Conservation (phyloP, 2,888 invertebrate genomes). For the Spodoptera littoralis region DNA sequence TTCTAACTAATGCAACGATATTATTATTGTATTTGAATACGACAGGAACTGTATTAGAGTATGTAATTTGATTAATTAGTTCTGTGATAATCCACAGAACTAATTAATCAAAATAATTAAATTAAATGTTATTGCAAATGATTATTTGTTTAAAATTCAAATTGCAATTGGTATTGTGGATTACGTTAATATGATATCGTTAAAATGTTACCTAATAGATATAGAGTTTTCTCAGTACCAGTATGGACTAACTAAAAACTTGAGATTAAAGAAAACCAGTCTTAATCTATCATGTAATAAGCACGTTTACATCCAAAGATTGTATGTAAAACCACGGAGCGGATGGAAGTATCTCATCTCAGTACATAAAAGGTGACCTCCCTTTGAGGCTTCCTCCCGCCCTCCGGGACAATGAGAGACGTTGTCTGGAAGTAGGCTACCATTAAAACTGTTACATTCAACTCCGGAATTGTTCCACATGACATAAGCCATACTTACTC, state of each 20-base stretch:
- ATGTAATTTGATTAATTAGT: slow-evolving; percentile 1
- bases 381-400: slow-evolving; percentile 57
- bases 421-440: slow-evolving; percentile 70
- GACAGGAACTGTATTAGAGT: neutral
- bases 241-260: no score
- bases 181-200: no score
- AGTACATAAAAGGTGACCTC: slow-evolving; percentile 72
- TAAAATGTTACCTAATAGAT: no score
- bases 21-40: neutral
- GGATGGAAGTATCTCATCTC: slow-evolving; percentile 47
- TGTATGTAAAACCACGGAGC: slow-evolving; percentile 29
- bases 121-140: no score
- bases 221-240: no score
- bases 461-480: slow-evolving; percentile 39
- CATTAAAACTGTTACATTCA: slow-evolving; percentile 65
- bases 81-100: no score
- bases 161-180: no score
- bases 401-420: slow-evolving; percentile 54
- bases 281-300: no score
- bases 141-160: no score
- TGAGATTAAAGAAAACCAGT: no score
- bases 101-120: no score
- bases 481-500: slow-evolving; percentile 22
- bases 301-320: slow-evolving; percentile 10
- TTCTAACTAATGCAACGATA: neutral